Evolutionary conservation across 2,113 vertebrate species (phyloP).

Genomic region (Carlito syrichta): DNA sequence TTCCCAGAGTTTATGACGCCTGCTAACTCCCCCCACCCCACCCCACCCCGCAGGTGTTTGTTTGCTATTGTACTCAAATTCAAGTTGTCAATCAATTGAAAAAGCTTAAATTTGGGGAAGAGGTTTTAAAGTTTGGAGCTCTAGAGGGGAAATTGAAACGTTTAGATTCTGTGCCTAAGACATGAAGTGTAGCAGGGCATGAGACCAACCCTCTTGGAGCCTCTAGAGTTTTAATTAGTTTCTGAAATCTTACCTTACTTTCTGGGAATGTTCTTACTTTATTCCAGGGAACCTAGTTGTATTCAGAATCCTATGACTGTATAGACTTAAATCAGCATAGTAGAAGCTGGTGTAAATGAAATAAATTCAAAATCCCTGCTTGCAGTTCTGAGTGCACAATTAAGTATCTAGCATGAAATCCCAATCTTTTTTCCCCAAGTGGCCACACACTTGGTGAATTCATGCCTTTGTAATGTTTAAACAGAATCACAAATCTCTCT

Average conservation of each 20-base stretch:
- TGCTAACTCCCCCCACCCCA: neutral
- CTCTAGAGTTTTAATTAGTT: neutral
- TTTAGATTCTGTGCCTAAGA: neutral
- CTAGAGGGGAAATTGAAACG: neutral
- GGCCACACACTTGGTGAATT: neutral
- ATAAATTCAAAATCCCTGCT: constrained; percentile 36
- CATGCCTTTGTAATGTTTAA: neutral
- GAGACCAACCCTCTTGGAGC: neutral
- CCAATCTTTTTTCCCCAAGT: neutral
- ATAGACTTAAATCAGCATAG: neutral
- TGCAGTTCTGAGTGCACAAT: constrained; percentile 39
- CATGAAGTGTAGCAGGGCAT: neutral
- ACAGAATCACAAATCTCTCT: neutral
- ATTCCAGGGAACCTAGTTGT: neutral
- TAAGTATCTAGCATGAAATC: constrained; percentile 14
- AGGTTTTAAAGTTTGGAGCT: neutral
- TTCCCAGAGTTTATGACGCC: neutral
- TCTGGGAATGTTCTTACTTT: constrained; percentile 13
- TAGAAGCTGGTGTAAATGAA: neutral
- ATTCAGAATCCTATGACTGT: neutral
- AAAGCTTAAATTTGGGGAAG: neutral
- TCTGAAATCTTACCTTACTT: neutral
- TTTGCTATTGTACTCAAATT: neutral
- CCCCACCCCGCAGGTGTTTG: neutral
- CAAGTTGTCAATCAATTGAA: neutral